Base-by-base conservation (phyloP, 2,888 invertebrate genomes). In the Drepanosiphum platanoidis region DNA sequence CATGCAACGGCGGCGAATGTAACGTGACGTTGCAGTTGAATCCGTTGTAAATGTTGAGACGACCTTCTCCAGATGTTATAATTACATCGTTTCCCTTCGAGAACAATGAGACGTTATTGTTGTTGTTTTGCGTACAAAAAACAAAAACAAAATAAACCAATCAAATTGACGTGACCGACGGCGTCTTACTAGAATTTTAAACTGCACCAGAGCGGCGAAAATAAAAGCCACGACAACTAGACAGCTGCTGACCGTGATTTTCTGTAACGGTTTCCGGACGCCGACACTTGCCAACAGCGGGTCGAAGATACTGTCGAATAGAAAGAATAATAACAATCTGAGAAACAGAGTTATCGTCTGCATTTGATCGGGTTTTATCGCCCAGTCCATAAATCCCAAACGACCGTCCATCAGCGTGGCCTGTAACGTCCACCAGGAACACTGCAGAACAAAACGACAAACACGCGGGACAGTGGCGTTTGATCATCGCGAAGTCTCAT, bases 331-430 rank as follows among this genome's bases (percentile, higher is more conserved):
- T 3, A 93, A 80, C 32, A 98, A 90, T 88, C 97, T 96, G 64
- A 97, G 91, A 7, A 96, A 89, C 0, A 97, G 97, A 90, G 97
- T 97, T 4, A 97, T 90, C 86, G 97, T 95, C 92, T 97, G 97
- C 94, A 99, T 94, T 90, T 99, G 98, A 90, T 99, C 99, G 0
- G 99, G 97, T 88, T 96, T 94, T 27, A 96, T 90, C 0, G 93
- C 92, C 90, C 92, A 95, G 27, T 87, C 91, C 22, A 87, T 91
- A 15, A 42, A 64, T 0, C 94, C 94, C 86, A 96, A 91, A 86
- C 93, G 91, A 36, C 97, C 96, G 88, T 94, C 91, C 97, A 98
- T 97, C 87, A 94, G 92, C 13, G 94, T 93, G 0, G 97, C 97
- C 91, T 97, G 97, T 90, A 88, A 87, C 27, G 88, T 88, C 88